phyloP scores from a whole-genome alignment of 2,888 invertebrate species.

The Chydorus sphaericus region DNA sequence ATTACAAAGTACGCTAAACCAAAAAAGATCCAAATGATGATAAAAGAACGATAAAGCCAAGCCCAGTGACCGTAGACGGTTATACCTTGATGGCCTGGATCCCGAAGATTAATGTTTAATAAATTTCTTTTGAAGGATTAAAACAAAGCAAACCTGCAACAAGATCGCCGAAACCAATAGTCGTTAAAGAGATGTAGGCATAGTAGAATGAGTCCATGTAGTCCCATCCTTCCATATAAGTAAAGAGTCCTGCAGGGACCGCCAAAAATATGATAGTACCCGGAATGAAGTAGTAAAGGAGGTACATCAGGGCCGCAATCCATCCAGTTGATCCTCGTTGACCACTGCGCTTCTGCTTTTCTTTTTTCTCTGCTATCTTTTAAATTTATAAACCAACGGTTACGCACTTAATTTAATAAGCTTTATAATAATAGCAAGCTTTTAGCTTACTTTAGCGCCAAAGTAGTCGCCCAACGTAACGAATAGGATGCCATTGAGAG shows the following conservation, averaged over 20 bases:
- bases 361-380: neutral
- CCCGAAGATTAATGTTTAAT: neutral
- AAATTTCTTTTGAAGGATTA: neutral
- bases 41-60: constrained; percentile 58
- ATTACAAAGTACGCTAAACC: constrained; percentile 81
- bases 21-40: constrained; percentile 79
- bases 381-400: neutral
- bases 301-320: constrained; percentile 62
- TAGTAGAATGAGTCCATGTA: constrained; percentile 74
- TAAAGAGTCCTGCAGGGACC: constrained; percentile 68
- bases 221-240: constrained; percentile 70
- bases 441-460: constrained; percentile 18
- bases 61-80: constrained; percentile 17
- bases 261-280: constrained; percentile 76
- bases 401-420: neutral
- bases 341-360: neutral
- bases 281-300: constrained; percentile 70
- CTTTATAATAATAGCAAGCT: neutral
- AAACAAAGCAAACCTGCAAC: constrained; percentile 51
- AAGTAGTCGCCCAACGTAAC: constrained; percentile 75
- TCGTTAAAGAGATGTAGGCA: constrained; percentile 38
- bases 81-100: neutral
- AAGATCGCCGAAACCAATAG: constrained; percentile 80
- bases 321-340: neutral
- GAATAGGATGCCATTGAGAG: constrained; percentile 58